Evolutionary conservation across 2,797 vertebrate species (phyloP), one percentile per base, ranked within the genome.

Genomic region (Esox masquinongy): DNA sequence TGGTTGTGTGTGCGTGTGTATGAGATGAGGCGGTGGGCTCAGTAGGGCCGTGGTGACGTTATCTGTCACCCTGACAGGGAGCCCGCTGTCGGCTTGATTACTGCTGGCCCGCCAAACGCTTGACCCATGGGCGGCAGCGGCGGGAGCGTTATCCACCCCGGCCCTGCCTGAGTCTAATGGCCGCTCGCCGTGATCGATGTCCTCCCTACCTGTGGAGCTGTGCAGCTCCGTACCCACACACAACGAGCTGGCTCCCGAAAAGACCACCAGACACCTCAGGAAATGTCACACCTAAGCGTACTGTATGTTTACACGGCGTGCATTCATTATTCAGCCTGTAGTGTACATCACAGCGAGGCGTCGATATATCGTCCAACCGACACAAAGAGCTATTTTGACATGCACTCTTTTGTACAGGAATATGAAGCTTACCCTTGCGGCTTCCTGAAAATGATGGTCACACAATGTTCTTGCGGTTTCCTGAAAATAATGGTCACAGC

Each of bases 11-110:
- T 15, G 82, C 75, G 24, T 22, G 26, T 34, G 29, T 67, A 1
- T 39, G 19, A 19, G 43, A 47, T 47, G 43, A 47, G 43, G 43
- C 56, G 53, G 4, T 5, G 17, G 19, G n/a, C 43, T 47, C 43
- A 4, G 16, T 3, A 19, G 66, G 15, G 5, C 2, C 39, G 47
- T 34, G 4, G 81, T 78, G 81, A 82, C 78, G 66, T 83, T 84
- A 90, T 92, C 88, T 72, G 88, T 93, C 90, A 91, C 75, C 78
- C 84, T 83, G 90, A 91, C 88, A 85, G 87, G 83, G 87, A 70
- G 80, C 87, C 72, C 70, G 75, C 87, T 83, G 89, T 90, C 83
- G 61, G 80, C 86, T 86, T 91, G 91, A 92, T 90, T 88, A 90
- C 91, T 79, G 79, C 83, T 85, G 83, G 86, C 85, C 88, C 74